Evolutionary conservation across 2,888 invertebrate species (phyloP), one percentile per base, ranked within the genome.

Genomic region (Lampropteryx suffumata): DNA sequence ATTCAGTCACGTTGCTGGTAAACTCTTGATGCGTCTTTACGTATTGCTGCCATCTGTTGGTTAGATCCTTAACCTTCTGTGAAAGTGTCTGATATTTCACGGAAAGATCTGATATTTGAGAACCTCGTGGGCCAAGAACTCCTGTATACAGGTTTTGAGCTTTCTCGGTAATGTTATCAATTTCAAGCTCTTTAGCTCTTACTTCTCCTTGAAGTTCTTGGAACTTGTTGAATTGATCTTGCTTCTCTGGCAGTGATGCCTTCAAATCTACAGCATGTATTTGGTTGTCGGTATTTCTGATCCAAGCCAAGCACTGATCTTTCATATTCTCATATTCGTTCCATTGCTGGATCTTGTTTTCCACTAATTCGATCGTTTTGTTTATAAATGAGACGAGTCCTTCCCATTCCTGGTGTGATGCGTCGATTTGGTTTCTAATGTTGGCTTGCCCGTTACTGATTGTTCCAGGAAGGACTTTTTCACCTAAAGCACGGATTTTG

Each of bases 11-110:
- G 68, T 95, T 94, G 57, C 94, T 94, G 43, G 97, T 94, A 69
- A 97, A 97, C 68, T 97, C 96, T 86, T 97, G 95, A 74, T 98
- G 97, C 21, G 94, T 94, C 34, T 93, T 93, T 0, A 97, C 97
- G 76, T 97, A 98, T 59, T 96, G 96, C 69, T 97, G 97, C 98
- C 98, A 98, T 64, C 96, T 95, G 42, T 93, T 93, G 17, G 96
- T 96, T 14, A 98, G 85, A 70, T 98, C 98, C 88, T 98, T 98
- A 0, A 98, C 95, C 80, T 97, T 96, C 65, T 95, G 95, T 44
- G 96, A 95, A 28, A 98, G 92, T 65, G 96, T 95, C 76, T 98
- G 97, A 73, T 98, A 98, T 82, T 97, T 97, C 1, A 96, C 93
- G 7, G 96, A 96, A n/a, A 98, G 81, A 80, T 98, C 98, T 0